A percentile compares a stretch with the other conserved stretches of the same genome.
These are phyloP conservation scores for Tupiocoris notatus DNA, from an alignment of 2,888 invertebrate species.

Conservation along the genomic window DNA sequence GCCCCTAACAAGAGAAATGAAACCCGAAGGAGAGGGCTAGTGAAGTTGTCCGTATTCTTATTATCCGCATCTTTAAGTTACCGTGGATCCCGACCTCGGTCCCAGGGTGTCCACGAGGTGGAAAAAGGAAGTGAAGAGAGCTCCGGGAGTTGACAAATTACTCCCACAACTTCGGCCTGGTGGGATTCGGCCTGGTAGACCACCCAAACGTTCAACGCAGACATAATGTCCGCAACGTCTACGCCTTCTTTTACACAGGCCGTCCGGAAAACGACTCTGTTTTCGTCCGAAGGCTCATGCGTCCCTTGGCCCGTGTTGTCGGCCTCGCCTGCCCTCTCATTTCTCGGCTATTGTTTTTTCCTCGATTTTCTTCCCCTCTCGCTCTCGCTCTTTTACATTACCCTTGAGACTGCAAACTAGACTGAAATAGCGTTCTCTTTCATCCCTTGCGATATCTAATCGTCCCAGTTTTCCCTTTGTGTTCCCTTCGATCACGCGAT, in stretches of 20 bases:
- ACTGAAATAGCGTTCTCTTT: too few relatives aligned
- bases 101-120: background rate
- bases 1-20: conserved; percentile 32
- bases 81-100: too few relatives aligned
- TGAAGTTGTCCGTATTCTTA: conserved; percentile 37
- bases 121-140: background rate
- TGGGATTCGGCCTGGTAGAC: background rate
- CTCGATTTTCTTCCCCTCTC: background rate
- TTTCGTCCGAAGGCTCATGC: background rate
- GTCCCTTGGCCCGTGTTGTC: background rate
- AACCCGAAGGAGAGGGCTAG: conserved; percentile 12
- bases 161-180: background rate
- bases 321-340: background rate
- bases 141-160: background rate
- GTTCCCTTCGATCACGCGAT: too few relatives aligned
- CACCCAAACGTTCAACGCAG: background rate
- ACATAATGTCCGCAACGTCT: background rate
- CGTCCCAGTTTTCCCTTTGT: too few relatives aligned
- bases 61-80: background rate
- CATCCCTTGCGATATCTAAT: too few relatives aligned
- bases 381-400: too few relatives aligned
- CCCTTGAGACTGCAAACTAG: too few relatives aligned
- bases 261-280: background rate
- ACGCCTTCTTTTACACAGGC: background rate
- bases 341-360: background rate